A percentile compares a stretch with the other conserved stretches of the same genome.
Conservation (phyloP, 2,888 invertebrate genomes). For the Pyrrhia umbra region DNA sequence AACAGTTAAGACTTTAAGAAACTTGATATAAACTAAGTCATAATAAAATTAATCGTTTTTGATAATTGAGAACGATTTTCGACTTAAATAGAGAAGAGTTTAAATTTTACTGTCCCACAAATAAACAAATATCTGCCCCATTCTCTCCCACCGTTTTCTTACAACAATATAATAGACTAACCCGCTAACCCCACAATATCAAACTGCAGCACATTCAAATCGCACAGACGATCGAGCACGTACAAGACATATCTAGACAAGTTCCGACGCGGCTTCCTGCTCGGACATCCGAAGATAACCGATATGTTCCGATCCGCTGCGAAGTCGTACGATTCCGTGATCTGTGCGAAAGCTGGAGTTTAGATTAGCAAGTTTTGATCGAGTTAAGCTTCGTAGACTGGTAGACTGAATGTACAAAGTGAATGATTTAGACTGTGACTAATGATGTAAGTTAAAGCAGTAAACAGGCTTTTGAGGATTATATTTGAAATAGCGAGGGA, state of each 20-base stretch:
- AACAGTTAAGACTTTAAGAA: not conserved
- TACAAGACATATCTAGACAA: constrained; percentile 24
- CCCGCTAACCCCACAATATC: constrained; percentile 10
- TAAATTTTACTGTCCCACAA: no score
- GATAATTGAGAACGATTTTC: not conserved
- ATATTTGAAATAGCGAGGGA: not conserved
- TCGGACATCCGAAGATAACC: constrained; percentile 42
- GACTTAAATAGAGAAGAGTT: not conserved
- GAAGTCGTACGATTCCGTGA: not conserved
- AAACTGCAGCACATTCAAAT: constrained; percentile 18
- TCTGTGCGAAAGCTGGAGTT: constrained; percentile 17
- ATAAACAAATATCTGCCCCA: no score
- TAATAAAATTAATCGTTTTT: not conserved
- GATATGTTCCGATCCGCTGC: constrained; percentile 27
- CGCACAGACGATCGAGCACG: constrained; percentile 22
- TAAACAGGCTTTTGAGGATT: not conserved
- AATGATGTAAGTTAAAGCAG: not conserved
- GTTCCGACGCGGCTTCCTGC: constrained; percentile 9
- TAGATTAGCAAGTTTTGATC: constrained; percentile 23
- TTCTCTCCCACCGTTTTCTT: no score
- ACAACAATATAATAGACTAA: not conserved
- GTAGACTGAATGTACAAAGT: constrained; percentile 10
- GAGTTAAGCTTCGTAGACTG: constrained; percentile 16
- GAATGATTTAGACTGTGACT: not conserved
- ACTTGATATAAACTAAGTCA: not conserved